Evolutionary conservation across 2,888 invertebrate genomes (phyloP).

Genomic region (Choristoneura rosaceana): DNA sequence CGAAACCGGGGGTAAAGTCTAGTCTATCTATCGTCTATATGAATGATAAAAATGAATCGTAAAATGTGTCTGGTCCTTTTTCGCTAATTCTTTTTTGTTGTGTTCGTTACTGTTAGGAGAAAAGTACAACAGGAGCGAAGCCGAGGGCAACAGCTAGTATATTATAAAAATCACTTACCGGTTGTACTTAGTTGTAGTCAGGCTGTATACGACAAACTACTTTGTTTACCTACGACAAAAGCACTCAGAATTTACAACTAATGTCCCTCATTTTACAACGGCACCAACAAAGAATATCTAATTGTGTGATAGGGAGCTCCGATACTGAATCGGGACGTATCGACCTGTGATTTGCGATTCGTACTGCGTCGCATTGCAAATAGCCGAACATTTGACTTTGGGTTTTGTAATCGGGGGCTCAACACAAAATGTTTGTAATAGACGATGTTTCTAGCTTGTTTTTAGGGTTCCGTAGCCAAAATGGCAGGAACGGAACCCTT

Average conservation of each 20-base stretch:
- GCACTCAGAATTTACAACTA: background rate
- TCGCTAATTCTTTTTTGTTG: too few relatives aligned
- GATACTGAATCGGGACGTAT: conserved; percentile 29
- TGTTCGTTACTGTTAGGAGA: too few relatives aligned
- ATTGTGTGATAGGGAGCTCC: background rate
- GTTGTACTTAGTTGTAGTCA: too few relatives aligned
- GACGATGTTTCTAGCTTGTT: conserved; percentile 53
- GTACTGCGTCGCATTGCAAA: conserved; percentile 59
- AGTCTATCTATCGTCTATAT: too few relatives aligned
- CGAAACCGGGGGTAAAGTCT: too few relatives aligned
- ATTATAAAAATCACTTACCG: too few relatives aligned
- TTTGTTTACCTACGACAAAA: background rate
- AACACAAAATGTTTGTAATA: conserved; percentile 56
- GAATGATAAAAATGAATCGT: too few relatives aligned
- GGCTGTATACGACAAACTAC: background rate
- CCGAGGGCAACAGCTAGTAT: too few relatives aligned
- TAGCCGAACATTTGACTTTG: conserved; percentile 56
- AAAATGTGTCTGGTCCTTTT: too few relatives aligned
- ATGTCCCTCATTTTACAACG: background rate
- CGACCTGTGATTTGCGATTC: conserved; percentile 60
- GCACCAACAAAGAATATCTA: background rate
- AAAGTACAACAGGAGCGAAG: too few relatives aligned
- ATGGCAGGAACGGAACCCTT: too few relatives aligned
- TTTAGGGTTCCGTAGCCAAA: too few relatives aligned
- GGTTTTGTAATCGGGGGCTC: conserved; percentile 59